Conservation (phyloP, 2,797 vertebrate species). For the Esox lucius region DNA sequence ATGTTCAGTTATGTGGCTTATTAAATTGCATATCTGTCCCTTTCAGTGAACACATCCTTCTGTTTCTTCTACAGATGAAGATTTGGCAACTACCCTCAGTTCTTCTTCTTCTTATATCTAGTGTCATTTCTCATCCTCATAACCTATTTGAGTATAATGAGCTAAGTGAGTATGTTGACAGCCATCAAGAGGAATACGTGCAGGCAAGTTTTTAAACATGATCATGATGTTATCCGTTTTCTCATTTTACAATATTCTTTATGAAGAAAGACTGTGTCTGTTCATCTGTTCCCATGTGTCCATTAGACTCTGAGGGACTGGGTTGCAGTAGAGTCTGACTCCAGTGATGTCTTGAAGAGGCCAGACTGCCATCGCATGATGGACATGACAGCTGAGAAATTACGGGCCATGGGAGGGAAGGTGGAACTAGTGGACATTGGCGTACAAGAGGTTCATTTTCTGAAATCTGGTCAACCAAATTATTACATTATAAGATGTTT, state of each 20-base stretch:
- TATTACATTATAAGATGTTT: background rate
- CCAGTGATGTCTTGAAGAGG: conserved; percentile 70
- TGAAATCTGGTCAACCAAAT: background rate
- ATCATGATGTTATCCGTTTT: background rate
- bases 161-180: conserved; percentile 62
- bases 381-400: conserved; percentile 71
- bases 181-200: conserved; percentile 68
- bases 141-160: conserved; percentile 57
- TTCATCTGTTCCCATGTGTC: conserved; percentile 21
- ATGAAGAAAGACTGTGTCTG: background rate
- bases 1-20: background rate
- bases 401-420: conserved; percentile 64
- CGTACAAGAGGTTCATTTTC: conserved; percentile 64
- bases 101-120: conserved; percentile 46
- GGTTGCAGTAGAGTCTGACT: conserved; percentile 78
- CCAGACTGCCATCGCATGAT: conserved; percentile 74
- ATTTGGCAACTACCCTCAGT: conserved; percentile 32
- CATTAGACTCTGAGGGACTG: conserved; percentile 70
- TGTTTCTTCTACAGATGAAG: conserved; percentile 57
- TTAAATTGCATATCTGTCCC: background rate
- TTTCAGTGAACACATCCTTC: background rate
- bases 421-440: conserved; percentile 74
- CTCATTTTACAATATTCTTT: conserved; percentile 15
- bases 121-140: conserved; percentile 7
- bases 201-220: conserved; percentile 48